Evolutionary conservation across 2,797 vertebrate species (phyloP).

Genomic region (Sebastiscus albofasciatus): DNA sequence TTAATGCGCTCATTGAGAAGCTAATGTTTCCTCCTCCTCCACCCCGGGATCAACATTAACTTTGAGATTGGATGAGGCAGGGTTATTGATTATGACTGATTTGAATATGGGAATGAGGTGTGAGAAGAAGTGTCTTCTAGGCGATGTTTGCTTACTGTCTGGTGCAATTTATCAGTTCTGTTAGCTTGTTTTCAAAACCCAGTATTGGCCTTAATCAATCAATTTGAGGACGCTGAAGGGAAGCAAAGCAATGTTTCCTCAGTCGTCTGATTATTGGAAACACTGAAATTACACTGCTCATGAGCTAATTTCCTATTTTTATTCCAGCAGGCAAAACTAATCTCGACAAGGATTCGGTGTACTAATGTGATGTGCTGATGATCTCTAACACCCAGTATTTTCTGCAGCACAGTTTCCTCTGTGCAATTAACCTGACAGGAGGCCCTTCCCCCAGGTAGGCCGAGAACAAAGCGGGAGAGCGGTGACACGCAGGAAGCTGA

Average conservation of each 20-base stretch:
- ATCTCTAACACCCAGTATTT: neutral
- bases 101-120: neutral
- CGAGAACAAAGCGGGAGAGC: constrained; percentile 22
- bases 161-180: neutral
- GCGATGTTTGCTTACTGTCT: neutral
- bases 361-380: neutral
- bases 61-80: constrained; percentile 34
- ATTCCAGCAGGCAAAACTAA: neutral
- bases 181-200: neutral
- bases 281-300: neutral
- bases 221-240: neutral
- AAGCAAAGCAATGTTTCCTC: neutral
- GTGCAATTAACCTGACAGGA: constrained; percentile 53
- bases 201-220: neutral
- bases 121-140: neutral
- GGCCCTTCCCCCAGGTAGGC: constrained; percentile 49
- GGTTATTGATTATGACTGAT: constrained; percentile 51
- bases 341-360: neutral
- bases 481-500: constrained; percentile 35
- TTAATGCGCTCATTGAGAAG: constrained; percentile 58
- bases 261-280: neutral
- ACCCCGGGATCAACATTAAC: constrained; percentile 34
- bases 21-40: constrained; percentile 58
- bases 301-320: neutral
- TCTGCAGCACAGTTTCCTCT: constrained; percentile 23